A percentile compares a stretch with the other conserved stretches of the same genome.
Evolutionary conservation across 1,140 invertebrate species (phyloP).

Genomic region (Copidosoma floridanum): DNA sequence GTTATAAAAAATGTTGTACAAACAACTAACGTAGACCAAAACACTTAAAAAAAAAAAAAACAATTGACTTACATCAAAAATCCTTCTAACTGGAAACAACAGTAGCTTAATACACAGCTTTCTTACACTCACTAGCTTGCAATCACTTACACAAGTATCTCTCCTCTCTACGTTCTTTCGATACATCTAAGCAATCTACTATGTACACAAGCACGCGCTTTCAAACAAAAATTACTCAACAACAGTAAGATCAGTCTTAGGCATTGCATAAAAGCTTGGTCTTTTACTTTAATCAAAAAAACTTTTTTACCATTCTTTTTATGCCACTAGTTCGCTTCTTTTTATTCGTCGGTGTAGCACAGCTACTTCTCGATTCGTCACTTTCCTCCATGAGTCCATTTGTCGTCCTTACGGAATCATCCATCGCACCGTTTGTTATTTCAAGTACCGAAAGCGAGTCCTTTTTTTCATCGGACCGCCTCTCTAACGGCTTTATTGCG

Average conservation of each 20-base stretch:
- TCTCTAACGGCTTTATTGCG: slow-evolving; percentile 5
- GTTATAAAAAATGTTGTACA: no score
- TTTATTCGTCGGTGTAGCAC: slow-evolving; percentile 48
- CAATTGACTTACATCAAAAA: no score
- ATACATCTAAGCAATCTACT: slow-evolving; percentile 20
- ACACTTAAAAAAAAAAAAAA: no score
- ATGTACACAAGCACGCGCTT: no score
- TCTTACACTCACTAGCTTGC: no score
- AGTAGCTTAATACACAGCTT: no score
- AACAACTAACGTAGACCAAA: no score
- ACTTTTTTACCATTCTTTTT: slow-evolving; percentile 66
- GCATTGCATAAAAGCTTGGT: no score
- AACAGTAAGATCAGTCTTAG: slow-evolving; percentile 22
- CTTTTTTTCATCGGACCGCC: background rate
- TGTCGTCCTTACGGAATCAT: slow-evolving; percentile 39
- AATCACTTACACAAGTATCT: background rate
- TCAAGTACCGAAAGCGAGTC: slow-evolving; percentile 8
- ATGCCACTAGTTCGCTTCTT: slow-evolving; percentile 58
- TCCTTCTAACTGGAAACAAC: no score
- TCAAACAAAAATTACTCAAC: slow-evolving; percentile 20
- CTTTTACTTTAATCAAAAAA: slow-evolving; percentile 60
- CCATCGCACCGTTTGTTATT: background rate
- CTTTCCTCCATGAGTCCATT: slow-evolving; percentile 46
- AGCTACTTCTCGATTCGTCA: slow-evolving; percentile 57
- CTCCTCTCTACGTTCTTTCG: no score